phyloP scores from a whole-genome alignment of 2,113 vertebrate species.

The Solea solea region DNA sequence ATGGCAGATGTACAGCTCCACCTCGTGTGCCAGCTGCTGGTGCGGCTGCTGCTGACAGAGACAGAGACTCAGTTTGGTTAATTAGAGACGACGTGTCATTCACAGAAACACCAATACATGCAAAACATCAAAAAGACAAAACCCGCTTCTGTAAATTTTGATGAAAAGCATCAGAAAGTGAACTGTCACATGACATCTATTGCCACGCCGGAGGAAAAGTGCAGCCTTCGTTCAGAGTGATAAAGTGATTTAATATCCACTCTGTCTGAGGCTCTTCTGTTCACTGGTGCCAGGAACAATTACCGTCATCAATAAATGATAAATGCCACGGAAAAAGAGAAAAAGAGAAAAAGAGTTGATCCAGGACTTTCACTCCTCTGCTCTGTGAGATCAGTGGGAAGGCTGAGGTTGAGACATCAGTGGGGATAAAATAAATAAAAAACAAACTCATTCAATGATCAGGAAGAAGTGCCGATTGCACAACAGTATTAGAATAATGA shows the following conservation, averaged over 20 bases:
- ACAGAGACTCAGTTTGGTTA: constrained; percentile 10
- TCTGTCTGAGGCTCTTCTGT: constrained; percentile 59
- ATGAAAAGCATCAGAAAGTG: constrained; percentile 45
- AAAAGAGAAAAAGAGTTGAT: constrained; percentile 48
- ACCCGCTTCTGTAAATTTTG: constrained; percentile 11
- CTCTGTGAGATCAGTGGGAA: constrained; percentile 43
- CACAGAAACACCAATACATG: constrained; percentile 18
- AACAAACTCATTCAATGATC: constrained; percentile 54
- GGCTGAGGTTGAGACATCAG: constrained; percentile 25
- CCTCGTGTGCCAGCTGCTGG: constrained; percentile 6
- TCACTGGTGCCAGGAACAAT: constrained; percentile 70
- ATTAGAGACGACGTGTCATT: constrained; percentile 32
- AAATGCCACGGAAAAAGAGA: constrained; percentile 42
- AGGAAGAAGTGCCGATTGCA: constrained; percentile 10
- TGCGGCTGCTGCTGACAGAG: background rate
- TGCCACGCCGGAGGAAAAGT: constrained; percentile 16
- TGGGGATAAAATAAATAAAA: constrained; percentile 11
- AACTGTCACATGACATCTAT: constrained; percentile 36
- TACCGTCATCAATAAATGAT: constrained; percentile 74
- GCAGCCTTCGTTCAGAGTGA: constrained; percentile 59
- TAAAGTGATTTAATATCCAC: constrained; percentile 73
- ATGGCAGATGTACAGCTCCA: constrained; percentile 38
- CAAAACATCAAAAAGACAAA: constrained; percentile 12
- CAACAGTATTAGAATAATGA: constrained; percentile 32
- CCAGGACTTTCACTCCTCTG: constrained; percentile 34